phyloP scores from a whole-genome alignment of 2,888 invertebrate species.

The Rapana venosa region DNA sequence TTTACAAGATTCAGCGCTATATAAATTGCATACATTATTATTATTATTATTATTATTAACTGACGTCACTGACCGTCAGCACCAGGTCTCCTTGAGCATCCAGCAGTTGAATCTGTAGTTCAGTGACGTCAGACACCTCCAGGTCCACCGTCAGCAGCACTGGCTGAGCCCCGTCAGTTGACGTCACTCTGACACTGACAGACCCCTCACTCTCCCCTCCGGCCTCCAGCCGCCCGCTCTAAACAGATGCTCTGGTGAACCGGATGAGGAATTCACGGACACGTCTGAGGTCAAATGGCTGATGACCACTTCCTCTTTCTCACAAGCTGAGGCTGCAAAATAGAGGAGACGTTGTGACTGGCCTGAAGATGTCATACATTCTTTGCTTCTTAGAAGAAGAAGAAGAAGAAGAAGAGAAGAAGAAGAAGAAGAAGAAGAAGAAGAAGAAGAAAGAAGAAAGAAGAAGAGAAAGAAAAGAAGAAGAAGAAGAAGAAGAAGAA shows the following conservation, averaged over 20 bases:
- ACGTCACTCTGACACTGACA: background rate
- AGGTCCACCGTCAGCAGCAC: background rate
- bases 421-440: background rate
- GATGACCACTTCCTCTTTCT: background rate
- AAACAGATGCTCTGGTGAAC: background rate
- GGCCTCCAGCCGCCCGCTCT: background rate
- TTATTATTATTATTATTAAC: too few species aligned
- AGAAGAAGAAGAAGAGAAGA: too few species aligned
- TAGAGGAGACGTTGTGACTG: too few species aligned
- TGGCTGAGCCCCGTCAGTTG: background rate
- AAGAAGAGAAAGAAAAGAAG: background rate
- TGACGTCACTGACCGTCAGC: constrained; percentile 6
- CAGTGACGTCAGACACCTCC: background rate
- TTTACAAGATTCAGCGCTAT: too few species aligned
- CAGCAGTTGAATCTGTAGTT: background rate
- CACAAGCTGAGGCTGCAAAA: background rate
- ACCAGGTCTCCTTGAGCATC: constrained; percentile 9
- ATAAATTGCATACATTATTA: too few species aligned
- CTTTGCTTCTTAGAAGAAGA: too few species aligned
- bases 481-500: too few species aligned
- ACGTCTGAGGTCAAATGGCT: background rate
- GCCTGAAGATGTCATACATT: too few species aligned
- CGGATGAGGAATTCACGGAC: constrained; percentile 5
- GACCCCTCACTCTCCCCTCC: background rate
- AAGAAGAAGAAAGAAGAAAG: background rate